A percentile compares a stretch with the other conserved stretches of the same genome.
phyloP scores from a whole-genome alignment of 1,140 invertebrate species.

The Panagrolaimus sp. region DNA sequence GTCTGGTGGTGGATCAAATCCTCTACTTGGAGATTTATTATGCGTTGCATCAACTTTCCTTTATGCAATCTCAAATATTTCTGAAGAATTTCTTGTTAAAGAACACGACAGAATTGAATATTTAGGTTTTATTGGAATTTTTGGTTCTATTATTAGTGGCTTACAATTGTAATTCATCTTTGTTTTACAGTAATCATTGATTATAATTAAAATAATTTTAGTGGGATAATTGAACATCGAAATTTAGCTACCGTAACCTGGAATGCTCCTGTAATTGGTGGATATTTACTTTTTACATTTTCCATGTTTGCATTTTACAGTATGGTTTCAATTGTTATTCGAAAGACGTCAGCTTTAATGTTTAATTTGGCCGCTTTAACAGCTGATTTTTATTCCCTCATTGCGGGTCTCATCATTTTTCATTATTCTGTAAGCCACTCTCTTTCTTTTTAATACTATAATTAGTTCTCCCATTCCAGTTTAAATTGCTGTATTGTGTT shows the following conservation, averaged over 20 bases:
- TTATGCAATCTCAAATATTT: conserved; percentile 74
- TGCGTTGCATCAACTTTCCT: conserved; percentile 74
- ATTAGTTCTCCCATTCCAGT: conserved; percentile 39
- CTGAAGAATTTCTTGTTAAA: conserved; percentile 76
- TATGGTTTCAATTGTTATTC: conserved; percentile 70
- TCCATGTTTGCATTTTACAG: conserved; percentile 73
- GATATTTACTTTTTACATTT: conserved; percentile 64
- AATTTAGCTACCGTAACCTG: conserved; percentile 62
- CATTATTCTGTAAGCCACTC: conserved; percentile 75
- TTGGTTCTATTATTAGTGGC: conserved; percentile 72
- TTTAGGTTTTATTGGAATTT: conserved; percentile 76
- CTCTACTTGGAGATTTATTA: conserved; percentile 75
- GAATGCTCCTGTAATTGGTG: conserved; percentile 63
- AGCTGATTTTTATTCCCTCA: conserved; percentile 76
- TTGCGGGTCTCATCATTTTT: conserved; percentile 74
- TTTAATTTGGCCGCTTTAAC: conserved; percentile 76
- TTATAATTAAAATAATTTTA: conserved; percentile 58
- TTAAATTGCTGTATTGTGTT: conserved; percentile 51
- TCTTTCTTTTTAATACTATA: conserved; percentile 16
- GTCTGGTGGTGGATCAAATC: conserved; percentile 66
- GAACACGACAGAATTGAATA: conserved; percentile 74
- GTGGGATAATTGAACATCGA: conserved; percentile 63
- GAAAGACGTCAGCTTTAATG: conserved; percentile 72
- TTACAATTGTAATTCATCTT: conserved; percentile 68
- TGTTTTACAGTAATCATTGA: conserved; percentile 10